These are phyloP conservation scores for Pao palembangensis DNA, from an alignment of 2,113 vertebrate species.

Conservation along the genomic window DNA sequence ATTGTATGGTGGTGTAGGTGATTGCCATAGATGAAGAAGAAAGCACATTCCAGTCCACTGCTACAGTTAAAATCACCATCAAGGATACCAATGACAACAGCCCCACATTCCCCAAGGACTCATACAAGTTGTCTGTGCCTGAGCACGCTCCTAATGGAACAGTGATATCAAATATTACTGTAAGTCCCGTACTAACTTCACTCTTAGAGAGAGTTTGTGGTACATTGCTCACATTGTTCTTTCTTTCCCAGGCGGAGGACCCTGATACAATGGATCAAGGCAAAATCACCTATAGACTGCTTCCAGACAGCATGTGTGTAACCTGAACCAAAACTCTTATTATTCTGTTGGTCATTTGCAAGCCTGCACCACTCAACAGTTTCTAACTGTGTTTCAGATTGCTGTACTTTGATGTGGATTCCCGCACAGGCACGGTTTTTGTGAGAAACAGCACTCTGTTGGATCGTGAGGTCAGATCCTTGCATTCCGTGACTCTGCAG, in stretches of 20 bases:
- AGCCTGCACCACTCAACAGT: neutral
- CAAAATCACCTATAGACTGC: constrained; percentile 80
- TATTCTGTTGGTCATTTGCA: neutral
- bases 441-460: constrained; percentile 69
- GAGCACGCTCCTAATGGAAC: constrained; percentile 77
- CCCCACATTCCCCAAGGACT: constrained; percentile 74
- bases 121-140: constrained; percentile 65
- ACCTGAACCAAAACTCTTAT: neutral
- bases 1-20: constrained; percentile 72
- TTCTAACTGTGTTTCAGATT: constrained; percentile 61
- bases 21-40: constrained; percentile 74
- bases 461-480: constrained; percentile 79
- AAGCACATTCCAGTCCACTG: constrained; percentile 43
- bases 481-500: constrained; percentile 81
- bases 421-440: constrained; percentile 63
- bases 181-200: constrained; percentile 48
- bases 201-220: neutral
- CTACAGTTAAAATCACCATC: constrained; percentile 80
- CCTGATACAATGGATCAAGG: constrained; percentile 77
- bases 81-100: constrained; percentile 85
- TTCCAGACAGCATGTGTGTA: constrained; percentile 83
- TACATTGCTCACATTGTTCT: neutral
- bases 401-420: constrained; percentile 72
- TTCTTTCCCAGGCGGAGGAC: constrained; percentile 79
- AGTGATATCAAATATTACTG: constrained; percentile 68